Evolutionary conservation across 1,140 invertebrate genomes (phyloP), one percentile per base, ranked within the genome.

Genomic region (Micrasema longulum): DNA sequence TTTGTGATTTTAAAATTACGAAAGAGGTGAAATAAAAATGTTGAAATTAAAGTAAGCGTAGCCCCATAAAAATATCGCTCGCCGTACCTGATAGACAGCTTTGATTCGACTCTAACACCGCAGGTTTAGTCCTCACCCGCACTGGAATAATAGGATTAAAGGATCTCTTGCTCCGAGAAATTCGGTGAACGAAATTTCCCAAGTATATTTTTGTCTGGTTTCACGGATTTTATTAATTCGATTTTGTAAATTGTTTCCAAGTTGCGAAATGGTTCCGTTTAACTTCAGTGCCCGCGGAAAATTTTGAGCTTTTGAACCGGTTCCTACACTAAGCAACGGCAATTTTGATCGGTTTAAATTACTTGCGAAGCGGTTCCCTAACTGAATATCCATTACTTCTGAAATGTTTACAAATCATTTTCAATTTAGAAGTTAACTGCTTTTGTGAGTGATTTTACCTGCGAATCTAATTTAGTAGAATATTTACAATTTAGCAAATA

Each of bases 211-310:
- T 60, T n/a, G 55, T 41, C 18, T 12, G 16, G 55, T 43, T 60
- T 22, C 36, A 22, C 35, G 55, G 55, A 60, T 60, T 60, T 60
- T 60, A 38, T 22, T 60, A 41, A 60, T 60, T 38, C 55, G 35
- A 38, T 60, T 60, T 60, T 11, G 16, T 53, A 53, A 53, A 53
- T 35, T 53, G 50, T 53, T 53, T 53, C 41, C 41, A 16, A 45
- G 41, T 45, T 45, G 20, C 3, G 1, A 53, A 26, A 53, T 53
- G n/a, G 23, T 48, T 48, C 22, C 50, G 23, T 22, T 35, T 22
- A 48, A 48, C 6, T 48, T 48, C 20, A 1, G 47, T 2, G 50
- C 50, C 23, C 50, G 20, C 11, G 20, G 50, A 10, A 6, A 22
- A 16, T 9, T 22, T 53, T 5, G 50, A 31, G 26, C 23, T 53